These are phyloP conservation scores for Melipona beecheii DNA, from an alignment of 2,888 invertebrate species.

Conservation along the genomic window DNA sequence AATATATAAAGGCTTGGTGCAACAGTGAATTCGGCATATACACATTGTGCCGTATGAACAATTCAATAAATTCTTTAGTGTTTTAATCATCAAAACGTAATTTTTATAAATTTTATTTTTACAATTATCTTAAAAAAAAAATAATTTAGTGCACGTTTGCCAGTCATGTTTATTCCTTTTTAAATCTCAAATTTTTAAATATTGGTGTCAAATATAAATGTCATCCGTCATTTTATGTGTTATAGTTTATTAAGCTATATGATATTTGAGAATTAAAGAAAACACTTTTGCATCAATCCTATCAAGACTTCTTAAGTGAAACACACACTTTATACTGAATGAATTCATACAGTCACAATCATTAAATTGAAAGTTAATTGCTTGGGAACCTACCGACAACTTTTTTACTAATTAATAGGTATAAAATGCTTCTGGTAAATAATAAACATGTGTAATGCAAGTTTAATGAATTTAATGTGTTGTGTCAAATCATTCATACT, in stretches of 20 bases:
- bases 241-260: conserved; percentile 6
- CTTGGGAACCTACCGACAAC: conserved; percentile 77
- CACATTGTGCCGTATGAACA: conserved; percentile 57
- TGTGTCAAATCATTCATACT: conserved; percentile 77
- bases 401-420: conserved; percentile 81
- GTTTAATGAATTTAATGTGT: conserved; percentile 76
- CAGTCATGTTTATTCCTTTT: conserved; percentile 9
- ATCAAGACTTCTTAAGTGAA: conserved; percentile 72
- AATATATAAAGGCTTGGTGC: conserved; percentile 79
- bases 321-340: conserved; percentile 72
- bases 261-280: conserved; percentile 15
- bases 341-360: conserved; percentile 70
- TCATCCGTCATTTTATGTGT: neutral
- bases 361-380: conserved; percentile 77
- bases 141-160: conserved; percentile 10
- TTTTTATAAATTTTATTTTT: conserved; percentile 29
- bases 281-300: conserved; percentile 81
- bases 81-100: conserved; percentile 14
- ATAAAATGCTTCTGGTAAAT: conserved; percentile 80
- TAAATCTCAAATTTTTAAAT: conserved; percentile 18
- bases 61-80: conserved; percentile 51
- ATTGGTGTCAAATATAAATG: conserved; percentile 23
- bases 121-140: conserved; percentile 24
- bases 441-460: conserved; percentile 80
- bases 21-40: conserved; percentile 75